phyloP scores from a whole-genome alignment of 2,113 vertebrate species.

The Lepidothrix coronata region DNA sequence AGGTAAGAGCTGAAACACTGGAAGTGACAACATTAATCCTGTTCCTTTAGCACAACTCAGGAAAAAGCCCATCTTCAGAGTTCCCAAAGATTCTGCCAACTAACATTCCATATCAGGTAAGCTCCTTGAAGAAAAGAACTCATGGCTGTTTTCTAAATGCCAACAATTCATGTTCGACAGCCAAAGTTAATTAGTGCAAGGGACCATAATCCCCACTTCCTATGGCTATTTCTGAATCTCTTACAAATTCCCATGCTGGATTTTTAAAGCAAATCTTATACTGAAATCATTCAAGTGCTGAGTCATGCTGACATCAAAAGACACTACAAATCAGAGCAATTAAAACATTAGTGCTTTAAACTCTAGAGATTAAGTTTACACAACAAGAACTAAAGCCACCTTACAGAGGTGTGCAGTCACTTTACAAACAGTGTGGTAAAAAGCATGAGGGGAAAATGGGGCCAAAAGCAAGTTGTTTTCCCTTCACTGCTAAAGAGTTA shows the following conservation, averaged over 20 bases:
- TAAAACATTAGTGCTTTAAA: neutral
- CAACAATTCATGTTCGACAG: neutral
- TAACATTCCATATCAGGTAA: neutral
- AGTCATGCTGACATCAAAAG: constrained; percentile 17
- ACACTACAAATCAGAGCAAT: neutral
- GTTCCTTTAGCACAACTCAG: neutral
- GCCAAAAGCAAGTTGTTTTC: neutral
- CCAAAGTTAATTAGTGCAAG: neutral
- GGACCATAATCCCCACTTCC: neutral
- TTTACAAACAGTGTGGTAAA: neutral
- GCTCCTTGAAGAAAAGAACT: neutral
- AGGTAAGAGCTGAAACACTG: neutral
- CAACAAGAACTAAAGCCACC: neutral
- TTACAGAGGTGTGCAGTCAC: neutral
- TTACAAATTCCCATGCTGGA: neutral
- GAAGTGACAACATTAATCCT: neutral
- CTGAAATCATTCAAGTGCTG: neutral
- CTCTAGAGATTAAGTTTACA: neutral
- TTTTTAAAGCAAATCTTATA: neutral
- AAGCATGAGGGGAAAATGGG: neutral
- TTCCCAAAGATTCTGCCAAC: neutral
- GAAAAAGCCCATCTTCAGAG: neutral
- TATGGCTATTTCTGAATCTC: neutral
- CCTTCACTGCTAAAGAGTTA: neutral
- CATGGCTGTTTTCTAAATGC: neutral